Evolutionary conservation across 2,113 vertebrate species (phyloP), one percentile per base, ranked within the genome.

Genomic region (Brachypteracias leptosomus): DNA sequence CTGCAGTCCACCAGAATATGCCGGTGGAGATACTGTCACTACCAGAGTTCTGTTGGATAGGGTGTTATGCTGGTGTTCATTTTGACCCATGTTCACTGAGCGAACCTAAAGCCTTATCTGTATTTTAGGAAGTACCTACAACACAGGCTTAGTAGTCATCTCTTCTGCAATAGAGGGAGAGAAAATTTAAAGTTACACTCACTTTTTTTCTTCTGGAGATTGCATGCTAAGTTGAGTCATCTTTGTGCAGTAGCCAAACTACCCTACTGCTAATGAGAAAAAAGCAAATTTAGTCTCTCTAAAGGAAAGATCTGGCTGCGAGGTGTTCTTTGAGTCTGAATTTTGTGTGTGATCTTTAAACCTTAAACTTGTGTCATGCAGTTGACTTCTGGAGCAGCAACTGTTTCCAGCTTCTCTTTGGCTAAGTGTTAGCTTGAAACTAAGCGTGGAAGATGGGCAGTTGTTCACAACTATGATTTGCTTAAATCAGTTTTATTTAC

Each of bases 31-130:
- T 19, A 1, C 8, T 2, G 24, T 5, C 46, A 0, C 3, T 9
- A 0, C 16, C 4, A 0, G 31, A 0, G 19, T 49, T 20, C 51
- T 14, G 9, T 5, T 16, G 26, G n/a, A 3, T 2, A 2, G 11
- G 0, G 0, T 2, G 0, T 6, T 20, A 9, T 4, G 9, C 29
- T 16, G 4, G 35, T 1, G 4, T 4, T 26, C 10, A 0, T 19
- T 46, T 40, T 33, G n/a, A 7, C 18, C 21, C 28, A 2, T 8
- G 2, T 6, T 58, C 47, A 3, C 33, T 7, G 19, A 11, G 13
- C 0, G 7, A 44, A 11, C 47, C 29, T 3, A 2, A 4, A 35
- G 19, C 20, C 40, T 11, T 7, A 1, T 11, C 16, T 13, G 21
- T 35, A 3, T 57, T 70, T 38, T 19, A 1, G 49, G 33, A 38